These are phyloP conservation scores for Oostethus manadensis DNA, from an alignment of 2,113 vertebrate genomes.

Conservation along the genomic window DNA sequence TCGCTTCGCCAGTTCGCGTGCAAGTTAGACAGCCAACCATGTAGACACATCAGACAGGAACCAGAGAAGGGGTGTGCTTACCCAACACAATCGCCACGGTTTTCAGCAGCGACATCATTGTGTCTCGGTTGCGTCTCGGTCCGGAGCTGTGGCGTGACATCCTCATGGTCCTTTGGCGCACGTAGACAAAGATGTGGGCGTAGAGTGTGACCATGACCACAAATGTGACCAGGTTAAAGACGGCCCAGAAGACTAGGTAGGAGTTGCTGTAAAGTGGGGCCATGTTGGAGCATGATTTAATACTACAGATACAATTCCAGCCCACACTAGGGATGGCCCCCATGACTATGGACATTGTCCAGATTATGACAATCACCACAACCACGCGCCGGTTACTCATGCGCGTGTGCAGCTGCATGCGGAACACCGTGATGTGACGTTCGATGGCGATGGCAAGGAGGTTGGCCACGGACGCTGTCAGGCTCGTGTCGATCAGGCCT, in stretches of 20 bases:
- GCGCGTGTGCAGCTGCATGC: slow-evolving; percentile 97
- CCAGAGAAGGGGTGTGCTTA: slow-evolving; percentile 66
- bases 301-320: slow-evolving; percentile 97
- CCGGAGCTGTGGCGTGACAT: slow-evolving; percentile 98
- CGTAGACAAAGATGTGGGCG: slow-evolving; percentile 97
- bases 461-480: slow-evolving; percentile 95
- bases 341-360: slow-evolving; percentile 99
- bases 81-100: slow-evolving; percentile 96
- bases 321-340: slow-evolving; percentile 95
- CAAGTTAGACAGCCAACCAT: neutral
- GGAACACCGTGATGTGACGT: slow-evolving; percentile 96
- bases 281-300: slow-evolving; percentile 92
- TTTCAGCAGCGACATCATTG: slow-evolving; percentile 99
- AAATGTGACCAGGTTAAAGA: slow-evolving; percentile 97
- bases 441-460: slow-evolving; percentile 95
- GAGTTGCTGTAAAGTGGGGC: slow-evolving; percentile 97
- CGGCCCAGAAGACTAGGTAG: slow-evolving; percentile 96
- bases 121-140: slow-evolving; percentile 90
- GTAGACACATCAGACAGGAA: neutral
- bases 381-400: slow-evolving; percentile 98
- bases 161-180: slow-evolving; percentile 97
- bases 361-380: slow-evolving; percentile 96
- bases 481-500: slow-evolving; percentile 95
- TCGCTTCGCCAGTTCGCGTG: neutral
- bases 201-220: slow-evolving; percentile 98